Percentiles rank a stretch among this genome's conserved stretches.
phyloP scores from a whole-genome alignment of 1,140 invertebrate genomes.

The Drosophila obscura region DNA sequence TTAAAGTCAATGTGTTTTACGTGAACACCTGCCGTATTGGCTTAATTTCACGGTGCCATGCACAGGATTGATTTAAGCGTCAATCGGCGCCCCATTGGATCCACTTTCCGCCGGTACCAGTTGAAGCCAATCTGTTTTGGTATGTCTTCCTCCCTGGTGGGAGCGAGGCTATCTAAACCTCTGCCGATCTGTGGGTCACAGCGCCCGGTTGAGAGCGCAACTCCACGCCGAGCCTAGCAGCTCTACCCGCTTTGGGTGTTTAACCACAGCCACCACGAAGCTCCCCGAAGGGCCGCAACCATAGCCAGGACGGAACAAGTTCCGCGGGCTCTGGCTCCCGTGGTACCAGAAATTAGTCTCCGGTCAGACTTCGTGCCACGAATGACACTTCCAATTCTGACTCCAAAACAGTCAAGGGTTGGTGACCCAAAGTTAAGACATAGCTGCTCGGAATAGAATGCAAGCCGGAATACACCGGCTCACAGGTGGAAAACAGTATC shows the following conservation, averaged over 20 bases:
- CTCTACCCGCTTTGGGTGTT: conserved; percentile 14
- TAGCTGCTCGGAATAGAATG: too few species aligned
- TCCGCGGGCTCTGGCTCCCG: conserved; percentile 10
- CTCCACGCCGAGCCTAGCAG: conserved; percentile 7
- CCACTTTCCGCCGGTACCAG: too few species aligned
- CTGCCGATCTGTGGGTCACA: background rate
- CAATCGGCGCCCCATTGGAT: too few species aligned
- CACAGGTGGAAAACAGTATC: too few species aligned
- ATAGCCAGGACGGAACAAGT: conserved; percentile 10
- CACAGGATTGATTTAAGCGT: too few species aligned
- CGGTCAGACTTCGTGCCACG: conserved; percentile 1
- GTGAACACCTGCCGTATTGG: too few species aligned
- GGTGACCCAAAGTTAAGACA: background rate
- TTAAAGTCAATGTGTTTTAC: too few species aligned
- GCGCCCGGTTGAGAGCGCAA: conserved; percentile 10
- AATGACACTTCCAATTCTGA: conserved; percentile 4
- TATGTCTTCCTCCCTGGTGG: conserved; percentile 1
- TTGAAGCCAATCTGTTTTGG: too few species aligned
- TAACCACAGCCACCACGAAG: conserved; percentile 7
- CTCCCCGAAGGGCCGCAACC: background rate
- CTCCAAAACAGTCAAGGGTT: background rate
- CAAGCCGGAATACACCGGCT: too few species aligned
- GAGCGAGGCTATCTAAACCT: conserved; percentile 55
- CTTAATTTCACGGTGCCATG: too few species aligned
- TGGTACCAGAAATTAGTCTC: conserved; percentile 6